These are phyloP conservation scores for Dryobates pubescens DNA, from an alignment of 2,797 vertebrate species.

Conservation along the genomic window DNA sequence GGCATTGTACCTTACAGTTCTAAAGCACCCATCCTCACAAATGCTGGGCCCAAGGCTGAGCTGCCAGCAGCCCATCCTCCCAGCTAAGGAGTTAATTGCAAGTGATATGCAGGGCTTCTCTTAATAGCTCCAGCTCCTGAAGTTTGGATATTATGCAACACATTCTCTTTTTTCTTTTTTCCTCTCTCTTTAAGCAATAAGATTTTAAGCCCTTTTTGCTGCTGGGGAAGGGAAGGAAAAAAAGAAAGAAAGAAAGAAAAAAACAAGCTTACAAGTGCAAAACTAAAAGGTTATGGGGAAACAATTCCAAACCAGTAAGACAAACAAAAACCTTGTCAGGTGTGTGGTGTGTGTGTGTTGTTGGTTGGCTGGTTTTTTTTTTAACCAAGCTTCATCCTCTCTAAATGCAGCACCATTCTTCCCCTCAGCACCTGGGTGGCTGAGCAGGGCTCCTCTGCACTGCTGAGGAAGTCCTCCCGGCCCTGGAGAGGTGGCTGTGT, in stretches of 20 bases:
- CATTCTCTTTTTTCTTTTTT: neutral
- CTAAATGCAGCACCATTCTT: neutral
- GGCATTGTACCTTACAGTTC: neutral
- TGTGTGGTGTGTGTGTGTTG: neutral
- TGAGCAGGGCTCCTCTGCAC: neutral
- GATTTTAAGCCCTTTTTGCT: constrained; percentile 18
- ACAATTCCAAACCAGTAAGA: neutral
- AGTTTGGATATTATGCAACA: constrained; percentile 61
- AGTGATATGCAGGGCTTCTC: neutral
- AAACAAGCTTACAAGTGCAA: neutral
- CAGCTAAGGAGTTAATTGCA: constrained; percentile 38
- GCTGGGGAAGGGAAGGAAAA: neutral
- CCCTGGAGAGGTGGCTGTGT: neutral
- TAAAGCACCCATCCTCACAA: neutral
- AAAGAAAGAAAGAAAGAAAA: neutral
- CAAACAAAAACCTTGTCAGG: neutral
- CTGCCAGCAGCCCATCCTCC: neutral
- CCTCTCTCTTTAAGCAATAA: constrained; percentile 3
- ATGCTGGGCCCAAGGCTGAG: neutral
- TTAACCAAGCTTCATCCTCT: neutral
- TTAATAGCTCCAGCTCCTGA: constrained; percentile 43
- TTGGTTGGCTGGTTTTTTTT: no score
- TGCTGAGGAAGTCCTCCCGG: neutral
- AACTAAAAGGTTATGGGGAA: neutral
- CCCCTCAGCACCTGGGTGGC: neutral